Evolutionary conservation across 2,797 vertebrate species (phyloP).

Genomic region (Danio albolineatus): DNA sequence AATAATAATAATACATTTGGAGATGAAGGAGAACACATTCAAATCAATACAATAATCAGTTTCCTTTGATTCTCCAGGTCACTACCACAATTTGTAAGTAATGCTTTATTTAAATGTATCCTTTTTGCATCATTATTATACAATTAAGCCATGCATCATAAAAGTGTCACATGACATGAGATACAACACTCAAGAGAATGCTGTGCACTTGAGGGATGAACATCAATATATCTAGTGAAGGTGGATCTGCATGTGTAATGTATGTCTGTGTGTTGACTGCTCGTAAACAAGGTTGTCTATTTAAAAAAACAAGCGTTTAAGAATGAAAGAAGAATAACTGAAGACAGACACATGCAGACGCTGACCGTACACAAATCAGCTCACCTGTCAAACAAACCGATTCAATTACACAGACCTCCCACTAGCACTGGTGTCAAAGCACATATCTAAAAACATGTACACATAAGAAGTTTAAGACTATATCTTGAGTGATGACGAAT

Average conservation of each 20-base stretch:
- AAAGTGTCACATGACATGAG: background rate
- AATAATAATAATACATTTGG: background rate
- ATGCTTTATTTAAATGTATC: too few species aligned
- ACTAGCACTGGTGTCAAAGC: conserved; percentile 48
- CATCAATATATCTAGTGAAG: conserved; percentile 4
- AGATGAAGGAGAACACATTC: background rate
- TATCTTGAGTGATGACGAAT: background rate
- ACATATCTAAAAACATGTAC: conserved; percentile 55
- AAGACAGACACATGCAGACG: conserved; percentile 27
- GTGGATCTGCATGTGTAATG: conserved; percentile 13
- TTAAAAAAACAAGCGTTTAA: conserved; percentile 57
- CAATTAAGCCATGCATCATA: background rate
- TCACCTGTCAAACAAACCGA: conserved; percentile 53
- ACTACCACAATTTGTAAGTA: too few species aligned
- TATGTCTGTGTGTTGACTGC: conserved; percentile 8
- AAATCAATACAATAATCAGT: background rate
- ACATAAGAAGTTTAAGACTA: background rate
- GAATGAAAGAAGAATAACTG: conserved; percentile 38
- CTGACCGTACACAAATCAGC: conserved; percentile 39
- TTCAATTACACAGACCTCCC: conserved; percentile 50
- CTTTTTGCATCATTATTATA: too few species aligned
- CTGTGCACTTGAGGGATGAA: conserved; percentile 20
- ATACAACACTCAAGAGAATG: conserved; percentile 6
- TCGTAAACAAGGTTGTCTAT: conserved; percentile 65
- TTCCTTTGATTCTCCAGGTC: background rate